phyloP scores from a whole-genome alignment of 2,797 vertebrate species.

The Enteromius fasciolatus region DNA sequence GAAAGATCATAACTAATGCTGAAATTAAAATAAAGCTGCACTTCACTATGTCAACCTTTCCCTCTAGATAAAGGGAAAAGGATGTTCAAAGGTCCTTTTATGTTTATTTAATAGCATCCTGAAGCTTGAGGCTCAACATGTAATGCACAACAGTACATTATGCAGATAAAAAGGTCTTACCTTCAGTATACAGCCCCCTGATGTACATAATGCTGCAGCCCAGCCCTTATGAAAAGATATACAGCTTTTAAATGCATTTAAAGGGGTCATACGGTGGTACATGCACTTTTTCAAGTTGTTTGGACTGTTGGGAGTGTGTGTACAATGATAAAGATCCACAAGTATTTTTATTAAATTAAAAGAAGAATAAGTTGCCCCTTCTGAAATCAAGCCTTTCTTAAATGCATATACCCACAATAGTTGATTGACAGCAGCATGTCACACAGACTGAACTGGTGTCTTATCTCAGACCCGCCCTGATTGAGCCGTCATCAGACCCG shows the following conservation, averaged over 20 bases:
- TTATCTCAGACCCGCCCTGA: too few species aligned
- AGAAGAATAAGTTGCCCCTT: too few species aligned
- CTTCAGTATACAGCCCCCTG: background rate
- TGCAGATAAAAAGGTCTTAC: conserved; percentile 15
- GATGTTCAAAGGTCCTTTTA: conserved; percentile 39
- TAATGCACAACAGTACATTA: conserved; percentile 31
- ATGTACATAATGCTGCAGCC: background rate
- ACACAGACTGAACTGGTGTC: too few species aligned
- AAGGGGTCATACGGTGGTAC: too few species aligned
- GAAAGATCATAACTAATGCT: background rate
- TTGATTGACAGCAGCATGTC: too few species aligned
- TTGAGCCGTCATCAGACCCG: too few species aligned
- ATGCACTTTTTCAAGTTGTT: too few species aligned
- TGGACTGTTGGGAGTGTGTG: too few species aligned
- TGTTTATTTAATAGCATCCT: conserved; percentile 35
- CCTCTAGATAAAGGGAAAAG: conserved; percentile 23
- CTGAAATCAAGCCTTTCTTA: too few species aligned
- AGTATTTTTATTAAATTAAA: too few species aligned
- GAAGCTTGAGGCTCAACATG: conserved; percentile 10
- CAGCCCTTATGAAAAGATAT: background rate
- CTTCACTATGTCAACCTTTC: conserved; percentile 15
- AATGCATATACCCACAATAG: too few species aligned
- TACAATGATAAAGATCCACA: too few species aligned
- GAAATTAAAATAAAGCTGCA: conserved; percentile 10
- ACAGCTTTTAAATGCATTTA: background rate